A percentile compares a stretch with the other conserved stretches of the same genome.
Conservation (phyloP, 2,888 invertebrate genomes). For the Temnothorax unifasciatus region DNA sequence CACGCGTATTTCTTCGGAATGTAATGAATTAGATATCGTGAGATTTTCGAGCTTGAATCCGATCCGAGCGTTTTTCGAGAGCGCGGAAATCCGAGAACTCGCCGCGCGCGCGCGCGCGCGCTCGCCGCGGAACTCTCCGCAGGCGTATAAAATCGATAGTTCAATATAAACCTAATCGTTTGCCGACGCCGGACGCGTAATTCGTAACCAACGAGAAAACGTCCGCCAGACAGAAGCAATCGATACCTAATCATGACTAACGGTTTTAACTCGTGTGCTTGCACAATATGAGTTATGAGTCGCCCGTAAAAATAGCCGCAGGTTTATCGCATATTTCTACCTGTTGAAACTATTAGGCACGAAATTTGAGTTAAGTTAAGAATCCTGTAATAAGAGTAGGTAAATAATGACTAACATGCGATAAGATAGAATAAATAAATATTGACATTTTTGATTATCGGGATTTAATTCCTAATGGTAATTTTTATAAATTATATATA, state of each 20-base stretch:
- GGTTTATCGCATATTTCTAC: conserved; percentile 15
- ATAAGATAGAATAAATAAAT: background rate
- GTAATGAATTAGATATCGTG: background rate
- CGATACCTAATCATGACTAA: conserved; percentile 7
- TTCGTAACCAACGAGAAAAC: conserved; percentile 9
- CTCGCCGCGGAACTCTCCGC: background rate
- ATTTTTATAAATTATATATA: background rate
- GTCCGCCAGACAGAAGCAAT: background rate
- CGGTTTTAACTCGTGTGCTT: background rate
- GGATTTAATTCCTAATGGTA: background rate
- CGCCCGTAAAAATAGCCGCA: background rate
- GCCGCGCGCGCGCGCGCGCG: too few relatives aligned
- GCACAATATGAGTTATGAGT: background rate
- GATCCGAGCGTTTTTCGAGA: background rate
- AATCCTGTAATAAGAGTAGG: background rate
- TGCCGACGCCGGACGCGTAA: background rate
- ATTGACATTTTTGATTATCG: background rate
- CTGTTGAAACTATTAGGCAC: background rate
- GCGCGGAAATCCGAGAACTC: background rate
- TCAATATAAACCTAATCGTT: conserved; percentile 22
- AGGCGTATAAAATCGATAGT: conserved; percentile 11
- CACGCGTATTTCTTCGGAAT: background rate
- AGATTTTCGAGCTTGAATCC: background rate
- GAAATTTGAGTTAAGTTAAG: background rate
- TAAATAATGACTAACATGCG: background rate